These are phyloP conservation scores for Lissocephala sabroskyi DNA, from an alignment of 2,888 invertebrate species.

Conservation along the genomic window DNA sequence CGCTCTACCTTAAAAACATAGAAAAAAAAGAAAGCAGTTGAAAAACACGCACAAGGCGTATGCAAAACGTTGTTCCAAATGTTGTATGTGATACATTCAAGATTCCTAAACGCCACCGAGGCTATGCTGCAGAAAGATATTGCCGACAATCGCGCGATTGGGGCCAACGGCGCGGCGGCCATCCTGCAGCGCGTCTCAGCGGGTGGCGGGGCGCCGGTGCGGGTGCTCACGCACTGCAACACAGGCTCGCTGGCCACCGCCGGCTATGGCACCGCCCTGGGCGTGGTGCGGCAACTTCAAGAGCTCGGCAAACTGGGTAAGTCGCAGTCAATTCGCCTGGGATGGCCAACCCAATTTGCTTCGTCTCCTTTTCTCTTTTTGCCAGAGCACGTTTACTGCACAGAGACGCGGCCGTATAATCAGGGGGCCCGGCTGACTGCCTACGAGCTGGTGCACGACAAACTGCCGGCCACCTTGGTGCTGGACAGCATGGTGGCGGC, in stretches of 20 bases:
- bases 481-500: conserved; percentile 97
- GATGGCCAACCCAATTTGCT: too few species aligned
- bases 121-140: conserved; percentile 90
- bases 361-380: conserved; percentile 30
- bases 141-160: conserved; percentile 89
- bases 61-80: conserved; percentile 18
- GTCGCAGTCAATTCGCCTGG: too few species aligned
- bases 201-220: conserved; percentile 73
- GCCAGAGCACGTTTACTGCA: conserved; percentile 91
- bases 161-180: conserved; percentile 85
- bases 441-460: conserved; percentile 93
- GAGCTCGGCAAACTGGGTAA: conserved; percentile 81
- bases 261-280: conserved; percentile 97
- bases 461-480: conserved; percentile 92
- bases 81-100: conserved; percentile 63
- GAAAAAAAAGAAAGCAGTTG: conserved; percentile 7
- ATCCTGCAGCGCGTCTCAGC: conserved; percentile 76
- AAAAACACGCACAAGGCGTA: conserved; percentile 19
- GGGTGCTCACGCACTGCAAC: conserved; percentile 96
- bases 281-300: conserved; percentile 90
- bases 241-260: conserved; percentile 98
- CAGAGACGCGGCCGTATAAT: conserved; percentile 98
- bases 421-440: conserved; percentile 97
- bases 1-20: conserved; percentile 1
- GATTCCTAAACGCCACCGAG: conserved; percentile 85